Percentiles rank a stretch among this genome's conserved stretches.
These are phyloP conservation scores for Meleagris gallopavo DNA, from an alignment of 2,113 vertebrate species.

Conservation along the genomic window DNA sequence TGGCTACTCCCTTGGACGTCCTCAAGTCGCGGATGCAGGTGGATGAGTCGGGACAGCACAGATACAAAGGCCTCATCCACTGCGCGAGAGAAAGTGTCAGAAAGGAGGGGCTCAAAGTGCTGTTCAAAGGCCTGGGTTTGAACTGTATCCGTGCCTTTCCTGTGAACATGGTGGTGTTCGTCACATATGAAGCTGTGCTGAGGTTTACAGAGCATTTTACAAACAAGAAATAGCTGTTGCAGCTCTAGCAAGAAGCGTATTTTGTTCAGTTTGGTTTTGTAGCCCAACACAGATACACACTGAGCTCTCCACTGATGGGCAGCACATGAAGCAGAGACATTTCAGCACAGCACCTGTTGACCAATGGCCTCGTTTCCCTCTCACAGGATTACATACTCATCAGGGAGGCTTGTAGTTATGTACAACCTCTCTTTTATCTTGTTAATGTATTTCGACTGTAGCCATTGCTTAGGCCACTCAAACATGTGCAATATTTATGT, in stretches of 20 bases:
- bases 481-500: not conserved
- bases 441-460: not conserved
- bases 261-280: not conserved
- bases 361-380: not conserved
- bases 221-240: conserved; percentile 1
- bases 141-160: conserved; percentile 92
- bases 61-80: conserved; percentile 86
- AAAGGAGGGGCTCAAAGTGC: conserved; percentile 83
- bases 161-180: conserved; percentile 91
- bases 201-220: conserved; percentile 64
- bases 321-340: not conserved
- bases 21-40: conserved; percentile 91
- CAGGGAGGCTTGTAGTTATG: not conserved
- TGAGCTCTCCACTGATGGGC: not conserved
- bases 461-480: not conserved
- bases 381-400: not conserved
- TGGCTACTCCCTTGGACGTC: conserved; percentile 93
- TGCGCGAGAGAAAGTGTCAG: conserved; percentile 83
- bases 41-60: conserved; percentile 78
- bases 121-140: conserved; percentile 88
- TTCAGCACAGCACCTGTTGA: not conserved
- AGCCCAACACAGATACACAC: not conserved
- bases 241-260: not conserved
- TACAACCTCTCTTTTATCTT: not conserved
- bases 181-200: conserved; percentile 84